These are phyloP conservation scores for Muscicapa comitata DNA, from an alignment of 2,797 vertebrate genomes.

Conservation along the genomic window DNA sequence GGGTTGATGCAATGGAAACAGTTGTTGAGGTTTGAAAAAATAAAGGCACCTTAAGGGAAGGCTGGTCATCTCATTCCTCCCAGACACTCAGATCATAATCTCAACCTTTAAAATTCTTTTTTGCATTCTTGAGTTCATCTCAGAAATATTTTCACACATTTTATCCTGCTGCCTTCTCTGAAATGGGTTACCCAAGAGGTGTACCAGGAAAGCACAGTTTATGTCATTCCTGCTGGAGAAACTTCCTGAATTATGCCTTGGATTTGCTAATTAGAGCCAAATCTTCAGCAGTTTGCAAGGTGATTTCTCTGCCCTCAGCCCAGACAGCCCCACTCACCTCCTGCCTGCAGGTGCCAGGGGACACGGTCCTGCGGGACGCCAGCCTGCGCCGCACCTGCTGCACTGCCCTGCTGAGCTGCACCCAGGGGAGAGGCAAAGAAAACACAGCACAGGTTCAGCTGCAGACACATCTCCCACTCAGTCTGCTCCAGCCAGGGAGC, in stretches of 20 bases:
- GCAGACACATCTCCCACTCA: background rate
- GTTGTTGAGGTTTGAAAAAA: background rate
- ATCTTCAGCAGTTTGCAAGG: background rate
- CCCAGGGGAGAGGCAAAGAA: background rate
- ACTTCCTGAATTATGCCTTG: background rate
- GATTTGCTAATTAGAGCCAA: background rate
- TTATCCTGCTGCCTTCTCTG: background rate
- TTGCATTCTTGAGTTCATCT: background rate
- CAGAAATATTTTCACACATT: background rate
- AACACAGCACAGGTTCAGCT: background rate
- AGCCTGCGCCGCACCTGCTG: slow-evolving; percentile 82
- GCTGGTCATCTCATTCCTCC: background rate
- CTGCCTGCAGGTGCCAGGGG: slow-evolving; percentile 71
- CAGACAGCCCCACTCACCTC: slow-evolving; percentile 74
- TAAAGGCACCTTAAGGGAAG: background rate
- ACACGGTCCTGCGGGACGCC: slow-evolving; percentile 76
- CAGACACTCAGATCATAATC: background rate
- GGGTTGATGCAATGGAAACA: background rate
- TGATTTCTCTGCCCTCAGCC: background rate
- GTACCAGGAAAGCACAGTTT: background rate
- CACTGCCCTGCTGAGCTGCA: slow-evolving; percentile 78
- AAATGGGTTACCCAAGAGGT: accelerated
- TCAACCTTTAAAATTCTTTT: background rate
- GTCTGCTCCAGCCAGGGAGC: background rate
- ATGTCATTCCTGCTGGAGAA: background rate